Evolutionary conservation across 2,888 invertebrate genomes (phyloP), one percentile per base, ranked within the genome.

Genomic region (Ferrisia virgata): DNA sequence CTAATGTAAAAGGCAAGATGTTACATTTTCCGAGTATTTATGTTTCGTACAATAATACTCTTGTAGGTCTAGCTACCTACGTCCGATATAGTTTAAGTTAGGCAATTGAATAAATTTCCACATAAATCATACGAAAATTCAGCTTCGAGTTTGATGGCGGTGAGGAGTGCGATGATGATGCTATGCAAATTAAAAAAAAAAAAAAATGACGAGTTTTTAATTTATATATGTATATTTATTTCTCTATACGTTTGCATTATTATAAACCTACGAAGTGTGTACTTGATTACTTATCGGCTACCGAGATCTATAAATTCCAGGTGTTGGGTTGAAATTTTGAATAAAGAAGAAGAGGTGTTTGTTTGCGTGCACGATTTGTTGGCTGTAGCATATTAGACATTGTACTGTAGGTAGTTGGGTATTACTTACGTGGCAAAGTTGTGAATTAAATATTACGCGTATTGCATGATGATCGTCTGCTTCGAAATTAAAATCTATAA

Each of bases 371-470:
- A 18, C 72, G 36, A 72, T 72, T 64, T n/a, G 18, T 72, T 33
- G n/a, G 1, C 25, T 18, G 6, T 13, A 5, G 15, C 43, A n/a
- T n/a, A n/a, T n/a, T n/a, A n/a, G 18, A 47, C 47, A 47, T 47
- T 3, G 5, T 47, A 47, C 47, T n/a, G n/a, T n/a, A n/a, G 11
- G 39, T 39, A 39, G 5, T 11, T 15, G 15, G 4, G 15, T n/a
- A 15, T 53, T n/a, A 33, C n/a, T 11, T 69, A 33, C 33, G n/a
- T 72, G n/a, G 36, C 33, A 36, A 72, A 18, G 3, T 36, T 31
- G 33, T 72, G 72, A 72, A 72, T 72, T 72, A 72, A 72, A 72
- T 72, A 72, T 72, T 72, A 72, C 72, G 33, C 72, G 33, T 31
- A n/a, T 72, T 72, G 33, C 18, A 72, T 43, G 13, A 69, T 72